Evolutionary conservation across 2,888 invertebrate species (phyloP), one percentile per base, ranked within the genome.

Genomic region (Orchesellides sinensis): DNA sequence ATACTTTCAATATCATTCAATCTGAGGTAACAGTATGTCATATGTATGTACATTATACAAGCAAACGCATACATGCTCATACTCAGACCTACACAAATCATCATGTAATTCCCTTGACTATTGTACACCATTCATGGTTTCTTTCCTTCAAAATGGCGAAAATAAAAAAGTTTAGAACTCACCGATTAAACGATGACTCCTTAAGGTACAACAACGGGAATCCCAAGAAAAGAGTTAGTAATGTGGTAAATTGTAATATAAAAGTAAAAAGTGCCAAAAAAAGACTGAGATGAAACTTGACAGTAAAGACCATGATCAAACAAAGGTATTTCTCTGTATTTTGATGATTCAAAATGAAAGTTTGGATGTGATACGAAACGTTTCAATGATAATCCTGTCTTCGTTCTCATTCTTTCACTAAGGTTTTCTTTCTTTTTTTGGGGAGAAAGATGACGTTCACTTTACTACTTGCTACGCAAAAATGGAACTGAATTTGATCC

Each of bases 141-240:
- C n/a, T n/a, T n/a, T n/a, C n/a, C n/a, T n/a, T n/a, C n/a, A n/a
- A n/a, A n/a, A n/a, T n/a, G n/a, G n/a, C n/a, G n/a, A n/a, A n/a
- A n/a, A n/a, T n/a, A n/a, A n/a, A n/a, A n/a, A n/a, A n/a, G n/a
- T 98, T 98, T 91, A 98, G 98, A 91, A 98, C 98, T 0, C 97
- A 98, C 0, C 96, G 98, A 90, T n/a, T 97, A 98, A 88, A 98
- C 95, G 83, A 98, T 97, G 69, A 96, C 97, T 72, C 98, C 97
- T 97, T 91, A 27, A 74, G 66, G 80, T 73, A 59, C 14, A 68
- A 27, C 68, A 72, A 25, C 45, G 14, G 68, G 45, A 45, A 72
- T 59, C 59, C 29, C 4, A 2, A 32, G 19, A 68, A 49, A 52
- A 29, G 49, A 12, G 17, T 5, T 23, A 23, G n/a, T 40, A 14